Percentiles rank a stretch among this genome's conserved stretches.
Conservation (phyloP, 2,797 vertebrate genomes). For the Pyrocephalus nanus region DNA sequence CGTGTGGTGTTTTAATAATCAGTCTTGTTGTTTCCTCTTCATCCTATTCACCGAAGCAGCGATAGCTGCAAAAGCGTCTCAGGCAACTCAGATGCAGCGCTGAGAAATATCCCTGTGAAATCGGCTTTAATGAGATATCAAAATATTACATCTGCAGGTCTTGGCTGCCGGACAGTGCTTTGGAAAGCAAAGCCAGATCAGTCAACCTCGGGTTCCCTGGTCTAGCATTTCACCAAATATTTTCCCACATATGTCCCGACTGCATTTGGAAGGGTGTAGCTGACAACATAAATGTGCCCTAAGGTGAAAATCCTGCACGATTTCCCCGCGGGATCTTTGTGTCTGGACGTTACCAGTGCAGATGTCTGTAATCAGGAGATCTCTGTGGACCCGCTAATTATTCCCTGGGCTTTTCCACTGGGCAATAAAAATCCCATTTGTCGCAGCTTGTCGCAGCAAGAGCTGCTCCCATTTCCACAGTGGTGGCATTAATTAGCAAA, state of each 20-base stretch:
- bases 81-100: neutral
- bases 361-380: constrained; percentile 75
- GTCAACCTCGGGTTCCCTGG: constrained; percentile 73
- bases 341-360: constrained; percentile 73
- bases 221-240: constrained; percentile 81
- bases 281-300: constrained; percentile 82
- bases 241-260: constrained; percentile 84
- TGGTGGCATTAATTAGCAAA: constrained; percentile 79
- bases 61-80: constrained; percentile 20
- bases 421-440: constrained; percentile 80
- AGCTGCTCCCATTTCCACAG: constrained; percentile 72
- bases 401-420: constrained; percentile 73
- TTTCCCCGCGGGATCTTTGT: constrained; percentile 69
- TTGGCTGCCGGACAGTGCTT: constrained; percentile 71
- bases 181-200: constrained; percentile 73
- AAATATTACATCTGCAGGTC: constrained; percentile 74
- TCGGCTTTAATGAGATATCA: constrained; percentile 74
- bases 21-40: neutral
- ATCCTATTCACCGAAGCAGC: neutral
- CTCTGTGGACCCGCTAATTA: constrained; percentile 76
- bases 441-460: constrained; percentile 73
- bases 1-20: constrained; percentile 42
- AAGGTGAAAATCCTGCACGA: constrained; percentile 73
- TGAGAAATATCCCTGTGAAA: constrained; percentile 58
- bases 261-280: constrained; percentile 75